Percentiles rank a stretch among this genome's conserved stretches.
Evolutionary conservation across 2,113 vertebrate genomes (phyloP).

Genomic region (Peucedramus taeniatus): DNA sequence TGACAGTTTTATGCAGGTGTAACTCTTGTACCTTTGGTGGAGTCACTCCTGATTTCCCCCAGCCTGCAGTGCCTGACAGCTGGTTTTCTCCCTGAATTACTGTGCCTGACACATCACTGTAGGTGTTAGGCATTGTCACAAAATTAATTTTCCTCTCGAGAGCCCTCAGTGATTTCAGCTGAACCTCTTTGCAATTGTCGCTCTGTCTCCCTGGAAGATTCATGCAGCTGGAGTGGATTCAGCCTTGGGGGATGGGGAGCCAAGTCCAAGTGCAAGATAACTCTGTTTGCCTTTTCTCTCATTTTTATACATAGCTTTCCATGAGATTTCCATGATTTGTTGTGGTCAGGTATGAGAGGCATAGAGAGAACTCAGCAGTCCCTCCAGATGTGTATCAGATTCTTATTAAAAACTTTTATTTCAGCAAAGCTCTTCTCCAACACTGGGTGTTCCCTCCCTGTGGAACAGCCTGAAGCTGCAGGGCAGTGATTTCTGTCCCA

Average conservation of each 20-base stretch:
- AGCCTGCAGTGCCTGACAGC: background rate
- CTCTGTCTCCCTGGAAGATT: background rate
- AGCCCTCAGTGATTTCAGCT: slow-evolving; percentile 20
- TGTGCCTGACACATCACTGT: background rate
- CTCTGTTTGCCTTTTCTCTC: background rate
- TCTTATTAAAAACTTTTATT: background rate
- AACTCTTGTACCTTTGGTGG: background rate
- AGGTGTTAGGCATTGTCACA: background rate
- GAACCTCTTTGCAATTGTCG: background rate
- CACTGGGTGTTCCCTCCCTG: background rate
- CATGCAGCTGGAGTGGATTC: background rate
- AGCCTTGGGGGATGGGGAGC: background rate
- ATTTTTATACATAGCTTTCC: background rate
- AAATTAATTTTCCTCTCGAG: slow-evolving; percentile 28
- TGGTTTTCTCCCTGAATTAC: slow-evolving; percentile 8
- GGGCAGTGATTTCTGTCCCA: background rate
- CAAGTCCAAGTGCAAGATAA: background rate
- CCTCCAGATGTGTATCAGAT: background rate
- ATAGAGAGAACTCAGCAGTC: background rate
- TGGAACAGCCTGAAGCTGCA: background rate
- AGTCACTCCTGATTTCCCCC: background rate
- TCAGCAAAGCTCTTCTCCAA: background rate
- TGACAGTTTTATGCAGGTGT: background rate
- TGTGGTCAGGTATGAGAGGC: background rate
- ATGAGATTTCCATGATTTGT: background rate